Evolutionary conservation across 1,140 invertebrate genomes (phyloP).

Genomic region (Zaprionus davidi): DNA sequence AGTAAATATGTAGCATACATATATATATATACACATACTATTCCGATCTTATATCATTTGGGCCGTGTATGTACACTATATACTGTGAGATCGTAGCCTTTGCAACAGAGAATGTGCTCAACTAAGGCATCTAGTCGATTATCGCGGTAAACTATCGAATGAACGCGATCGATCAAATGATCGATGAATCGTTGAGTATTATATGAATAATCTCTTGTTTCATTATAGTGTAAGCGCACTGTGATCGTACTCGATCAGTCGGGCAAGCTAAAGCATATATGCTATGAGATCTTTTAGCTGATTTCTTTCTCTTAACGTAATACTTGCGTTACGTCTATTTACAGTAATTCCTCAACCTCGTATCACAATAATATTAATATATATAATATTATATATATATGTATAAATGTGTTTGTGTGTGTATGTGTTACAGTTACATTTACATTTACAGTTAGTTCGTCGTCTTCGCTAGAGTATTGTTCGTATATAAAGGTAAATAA

Average conservation of each 20-base stretch:
- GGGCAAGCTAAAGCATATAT: neutral
- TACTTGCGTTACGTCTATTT: neutral
- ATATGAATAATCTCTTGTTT: neutral
- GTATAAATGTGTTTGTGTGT: constrained; percentile 36
- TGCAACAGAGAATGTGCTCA: neutral
- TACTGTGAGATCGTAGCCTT: neutral
- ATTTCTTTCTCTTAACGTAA: neutral
- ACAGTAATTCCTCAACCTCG: constrained; percentile 20
- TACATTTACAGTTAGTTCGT: constrained; percentile 32
- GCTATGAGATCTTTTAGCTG: constrained; percentile 1
- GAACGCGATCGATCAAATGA: no score
- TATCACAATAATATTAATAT: constrained; percentile 78
- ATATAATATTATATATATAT: constrained; percentile 25
- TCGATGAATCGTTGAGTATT: neutral
- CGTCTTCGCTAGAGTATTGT: constrained; percentile 28
- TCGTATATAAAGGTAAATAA: constrained; percentile 76
- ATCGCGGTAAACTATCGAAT: neutral
- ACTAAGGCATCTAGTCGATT: neutral
- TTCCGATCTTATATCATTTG: neutral
- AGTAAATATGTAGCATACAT: constrained; percentile 7
- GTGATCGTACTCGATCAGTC: neutral
- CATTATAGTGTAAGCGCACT: neutral
- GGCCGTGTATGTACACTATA: neutral
- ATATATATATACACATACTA: constrained; percentile 17
- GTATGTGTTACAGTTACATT: constrained; percentile 12